Percentiles rank a stretch among this genome's conserved stretches.
These are phyloP conservation scores for Dallia pectoralis DNA, from an alignment of 2,797 vertebrate genomes.

Conservation along the genomic window DNA sequence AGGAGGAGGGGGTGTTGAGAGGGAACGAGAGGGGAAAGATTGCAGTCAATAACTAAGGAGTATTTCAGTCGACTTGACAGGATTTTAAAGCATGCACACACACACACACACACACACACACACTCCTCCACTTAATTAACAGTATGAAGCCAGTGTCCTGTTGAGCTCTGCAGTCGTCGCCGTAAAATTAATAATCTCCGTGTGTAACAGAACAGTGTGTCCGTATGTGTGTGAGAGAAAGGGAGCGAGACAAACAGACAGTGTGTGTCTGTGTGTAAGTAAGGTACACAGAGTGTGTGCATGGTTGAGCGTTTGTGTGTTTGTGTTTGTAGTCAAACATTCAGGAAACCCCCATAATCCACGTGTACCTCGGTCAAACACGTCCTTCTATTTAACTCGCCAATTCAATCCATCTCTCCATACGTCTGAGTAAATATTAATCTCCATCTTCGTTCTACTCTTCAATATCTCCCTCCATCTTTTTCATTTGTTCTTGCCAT, in stretches of 20 bases:
- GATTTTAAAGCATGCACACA: neutral
- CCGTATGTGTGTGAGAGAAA: neutral
- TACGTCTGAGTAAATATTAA: no score
- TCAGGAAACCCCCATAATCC: neutral
- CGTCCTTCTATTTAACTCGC: no score
- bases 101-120: conserved; percentile 5
- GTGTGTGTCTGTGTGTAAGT: conserved; percentile 4
- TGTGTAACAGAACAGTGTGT: conserved; percentile 16
- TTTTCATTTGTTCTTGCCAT: no score
- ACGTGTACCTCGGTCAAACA: no score
- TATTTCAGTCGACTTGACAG: neutral
- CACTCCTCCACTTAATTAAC: neutral
- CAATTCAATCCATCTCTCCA: no score
- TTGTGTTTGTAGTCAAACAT: conserved; percentile 15
- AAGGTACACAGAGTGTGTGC: neutral
- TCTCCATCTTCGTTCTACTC: no score
- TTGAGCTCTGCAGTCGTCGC: no score
- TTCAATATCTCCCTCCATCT: no score
- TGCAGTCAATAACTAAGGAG: neutral
- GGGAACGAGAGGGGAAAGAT: conserved; percentile 15
- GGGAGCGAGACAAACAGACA: no score
- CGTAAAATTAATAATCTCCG: neutral
- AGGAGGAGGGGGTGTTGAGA: neutral
- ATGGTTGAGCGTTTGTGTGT: neutral
- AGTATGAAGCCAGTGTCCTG: no score